Evolutionary conservation across 2,888 invertebrate species (phyloP), one percentile per base, ranked within the genome.

Genomic region (Drosophila pseudotalamancana): DNA sequence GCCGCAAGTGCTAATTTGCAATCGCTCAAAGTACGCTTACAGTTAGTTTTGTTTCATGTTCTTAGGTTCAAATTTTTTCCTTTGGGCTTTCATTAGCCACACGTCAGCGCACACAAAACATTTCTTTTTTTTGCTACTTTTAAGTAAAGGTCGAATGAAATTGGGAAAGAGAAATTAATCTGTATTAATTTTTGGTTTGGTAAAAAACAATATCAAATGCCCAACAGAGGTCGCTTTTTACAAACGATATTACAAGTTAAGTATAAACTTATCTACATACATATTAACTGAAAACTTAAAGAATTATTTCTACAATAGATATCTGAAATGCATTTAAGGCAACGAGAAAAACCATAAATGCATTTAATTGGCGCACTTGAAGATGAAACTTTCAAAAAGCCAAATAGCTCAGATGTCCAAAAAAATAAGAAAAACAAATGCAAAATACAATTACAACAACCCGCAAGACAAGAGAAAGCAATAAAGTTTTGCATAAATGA

Each of bases 401-500:
- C 71, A 70, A 43, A 50, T n/a, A n/a, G 14, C 49, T 59, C 34
- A 49, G 70, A 61, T 50, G 48, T 45, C 69, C 8, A 40, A 14
- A 21, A 29, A 14, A 9, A 12, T 6, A 6, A 31, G 8, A 11
- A 14, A 23, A 53, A 6, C 6, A 51, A 43, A 49, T n/a, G n/a
- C n/a, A n/a, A 25, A 34, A 35, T 32, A 43, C 40, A 39, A 42
- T 40, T 35, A 35, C 35, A 35, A 21, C 21, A 60, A 61, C 12
- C 23, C 53, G 48, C 49, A 69, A 54, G 63, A 72, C 62, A 69
- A 82, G 75, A 54, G 66, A 87, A 77, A 68, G 87, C 85, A 88
- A 83, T 88, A 84, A 81, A 83, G 75, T 83, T 84, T 83, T 83
- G 85, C 88, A 84, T 87, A 88, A 88, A 86, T 89, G 84, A 88